Base-by-base conservation (phyloP, 2,797 vertebrate genomes). In the Hoplostethus atlanticus region DNA sequence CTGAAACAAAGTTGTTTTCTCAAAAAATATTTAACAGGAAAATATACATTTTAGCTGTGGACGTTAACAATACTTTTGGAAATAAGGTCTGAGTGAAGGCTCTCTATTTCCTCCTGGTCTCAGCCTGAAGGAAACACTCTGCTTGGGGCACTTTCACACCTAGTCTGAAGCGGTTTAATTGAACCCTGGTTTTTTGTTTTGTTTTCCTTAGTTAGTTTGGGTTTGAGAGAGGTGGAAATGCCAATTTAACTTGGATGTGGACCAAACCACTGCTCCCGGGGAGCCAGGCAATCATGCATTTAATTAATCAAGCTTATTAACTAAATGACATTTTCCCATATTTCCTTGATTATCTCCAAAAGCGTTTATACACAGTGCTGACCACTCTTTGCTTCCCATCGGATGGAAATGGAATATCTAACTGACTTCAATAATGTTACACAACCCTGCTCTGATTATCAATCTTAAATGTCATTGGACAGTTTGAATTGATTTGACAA, bases 301-400 rank as follows among this genome's bases (percentile, higher is more conserved):
- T 65, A 80, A 85, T 80, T 56, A 85, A 78, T 51, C 64, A 85
- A 77, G 54, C 64, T 68, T 64, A 79, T 86, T 73, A 81, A 79
- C 52, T 50, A 61, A 52, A 42, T 66, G 74, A 81, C 78, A 79
- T 76, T 85, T 81, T 47, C 40, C 50, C 62, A 70, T 71, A 69
- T 80, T 76, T 73, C 54, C 50, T 46, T 71, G 61, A 84, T 85
- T 72, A 80, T 80, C 64, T 70, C 17, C 44, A 53, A 69, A 83
- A 67, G 40, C 12, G 0, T 42, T 66, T 44, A 28, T 48, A 72
- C 28, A 44, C 31, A 47, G 10, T 21, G 13, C 13, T 16, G 25
- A 48, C 6, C 56, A 31, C 25, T 42, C 51, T 71, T 73, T 38
- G 44, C 28, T 52, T 61, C 71, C 16, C 42, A 17, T 11, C 51